These are phyloP conservation scores for Ceraclea dissimilis DNA, from an alignment of 2,888 invertebrate genomes.

Conservation along the genomic window DNA sequence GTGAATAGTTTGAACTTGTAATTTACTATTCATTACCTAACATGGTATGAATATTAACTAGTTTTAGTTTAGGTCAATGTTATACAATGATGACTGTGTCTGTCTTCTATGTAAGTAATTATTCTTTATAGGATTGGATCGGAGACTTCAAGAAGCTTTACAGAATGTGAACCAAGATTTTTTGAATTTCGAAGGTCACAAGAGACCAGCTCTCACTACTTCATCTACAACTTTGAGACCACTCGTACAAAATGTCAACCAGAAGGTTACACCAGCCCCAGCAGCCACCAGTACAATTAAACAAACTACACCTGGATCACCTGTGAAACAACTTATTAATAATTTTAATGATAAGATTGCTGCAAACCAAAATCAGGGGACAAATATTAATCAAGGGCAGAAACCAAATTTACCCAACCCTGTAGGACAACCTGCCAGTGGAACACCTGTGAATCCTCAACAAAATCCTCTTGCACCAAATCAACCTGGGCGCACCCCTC, in stretches of 20 bases:
- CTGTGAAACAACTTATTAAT: constrained; percentile 17
- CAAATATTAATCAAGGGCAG: background rate
- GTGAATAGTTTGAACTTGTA: no score
- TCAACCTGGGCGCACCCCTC: no score
- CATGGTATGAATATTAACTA: no score
- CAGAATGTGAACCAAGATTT: constrained; percentile 23
- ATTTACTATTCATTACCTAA: no score
- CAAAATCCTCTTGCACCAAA: background rate
- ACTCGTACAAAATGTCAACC: background rate
- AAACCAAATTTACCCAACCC: background rate
- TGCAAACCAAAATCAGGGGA: constrained; percentile 1
- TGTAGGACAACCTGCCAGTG: background rate
- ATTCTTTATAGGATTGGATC: constrained; percentile 11
- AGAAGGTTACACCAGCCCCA: background rate
- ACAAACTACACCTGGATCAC: constrained; percentile 16
- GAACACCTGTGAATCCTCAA: background rate
- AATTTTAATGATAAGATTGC: constrained; percentile 16
- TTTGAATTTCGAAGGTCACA: constrained; percentile 20
- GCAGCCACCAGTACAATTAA: constrained; percentile 4
- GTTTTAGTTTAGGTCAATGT: no score
- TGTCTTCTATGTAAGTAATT: no score
- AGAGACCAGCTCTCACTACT: constrained; percentile 28
- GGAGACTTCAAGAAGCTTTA: constrained; percentile 11
- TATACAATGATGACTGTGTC: no score
- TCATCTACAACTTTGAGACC: constrained; percentile 4